Conservation (phyloP, 2,113 vertebrate species). For the Sterna hirundo region DNA sequence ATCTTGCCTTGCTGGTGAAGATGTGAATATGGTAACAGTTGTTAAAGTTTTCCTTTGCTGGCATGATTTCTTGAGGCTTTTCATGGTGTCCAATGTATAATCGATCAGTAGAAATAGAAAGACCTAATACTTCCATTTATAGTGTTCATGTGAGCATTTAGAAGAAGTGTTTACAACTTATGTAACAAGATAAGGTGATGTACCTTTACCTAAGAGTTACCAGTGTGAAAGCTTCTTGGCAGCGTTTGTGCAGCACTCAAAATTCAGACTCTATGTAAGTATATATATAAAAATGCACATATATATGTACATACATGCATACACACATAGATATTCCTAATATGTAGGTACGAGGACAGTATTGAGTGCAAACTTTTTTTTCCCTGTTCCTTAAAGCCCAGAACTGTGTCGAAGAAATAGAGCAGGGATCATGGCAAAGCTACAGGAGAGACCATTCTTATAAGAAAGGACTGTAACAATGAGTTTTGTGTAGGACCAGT, state of each 20-base stretch:
- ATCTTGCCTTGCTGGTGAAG: not conserved
- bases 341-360: not conserved
- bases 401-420: not conserved
- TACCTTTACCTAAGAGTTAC: not conserved
- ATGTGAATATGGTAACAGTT: not conserved
- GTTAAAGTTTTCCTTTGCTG: not conserved
- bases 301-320: no score
- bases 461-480: not conserved
- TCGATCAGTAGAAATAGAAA: not conserved
- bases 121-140: not conserved
- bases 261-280: not conserved
- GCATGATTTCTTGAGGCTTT: not conserved
- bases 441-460: not conserved
- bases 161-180: not conserved
- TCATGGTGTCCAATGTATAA: not conserved
- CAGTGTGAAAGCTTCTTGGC: not conserved
- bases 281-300: not conserved
- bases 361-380: not conserved
- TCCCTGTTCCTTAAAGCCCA: not conserved
- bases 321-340: not conserved
- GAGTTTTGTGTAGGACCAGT: not conserved
- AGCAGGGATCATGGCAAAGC: not conserved
- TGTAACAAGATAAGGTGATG: not conserved
- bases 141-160: not conserved
- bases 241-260: not conserved